Evolutionary conservation across 2,113 vertebrate species (phyloP), one percentile per base, ranked within the genome.

Genomic region (Toxostoma redivivum): DNA sequence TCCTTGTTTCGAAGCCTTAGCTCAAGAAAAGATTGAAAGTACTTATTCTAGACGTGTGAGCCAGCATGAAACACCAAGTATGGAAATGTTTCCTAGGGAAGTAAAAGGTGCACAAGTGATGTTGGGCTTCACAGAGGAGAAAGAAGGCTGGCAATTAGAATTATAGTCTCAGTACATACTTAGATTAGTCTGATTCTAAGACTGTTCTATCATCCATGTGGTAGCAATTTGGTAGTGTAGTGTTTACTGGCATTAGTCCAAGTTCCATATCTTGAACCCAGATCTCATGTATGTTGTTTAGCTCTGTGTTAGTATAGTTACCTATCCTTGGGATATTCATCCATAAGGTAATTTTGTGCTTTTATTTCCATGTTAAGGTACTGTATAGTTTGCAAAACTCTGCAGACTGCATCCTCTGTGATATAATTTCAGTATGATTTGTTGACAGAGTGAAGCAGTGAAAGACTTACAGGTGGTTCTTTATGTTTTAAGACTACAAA

Each of bases 201-300:
- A 7, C 48, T 47, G 6, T 85, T 79, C 30, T n/a, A 11, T 88
- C 0, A 0, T 42, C 37, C 37, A 0, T 28, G 19, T 51, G 44
- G 30, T 48, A 47, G 40, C 67, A 81, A 3, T 83, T 45, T 84
- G 45, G 15, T 77, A n/a, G 33, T 5, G 33, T 15, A 67, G 9
- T 28, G 31, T 57, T 82, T 82, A 2, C 53, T 86, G 74, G 24
- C 33, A 3, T 77, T 80, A 57, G 9, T 65, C n/a, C 50, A 62
- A n/a, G 12, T 73, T 31, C 22, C 0, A 0, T 48, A 3, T 61
- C 54, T 69, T 33, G 10, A 62, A 10, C 51, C 56, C 5, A 2
- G 22, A 5, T 24, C 27, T 65, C 30, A 22, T 48, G 4, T n/a
- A 2, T 40, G 21, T 56, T 67, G 12, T 69, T 74, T 25, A 44